phyloP scores from a whole-genome alignment of 1,140 invertebrate genomes.

The Phthorimaea operculella region DNA sequence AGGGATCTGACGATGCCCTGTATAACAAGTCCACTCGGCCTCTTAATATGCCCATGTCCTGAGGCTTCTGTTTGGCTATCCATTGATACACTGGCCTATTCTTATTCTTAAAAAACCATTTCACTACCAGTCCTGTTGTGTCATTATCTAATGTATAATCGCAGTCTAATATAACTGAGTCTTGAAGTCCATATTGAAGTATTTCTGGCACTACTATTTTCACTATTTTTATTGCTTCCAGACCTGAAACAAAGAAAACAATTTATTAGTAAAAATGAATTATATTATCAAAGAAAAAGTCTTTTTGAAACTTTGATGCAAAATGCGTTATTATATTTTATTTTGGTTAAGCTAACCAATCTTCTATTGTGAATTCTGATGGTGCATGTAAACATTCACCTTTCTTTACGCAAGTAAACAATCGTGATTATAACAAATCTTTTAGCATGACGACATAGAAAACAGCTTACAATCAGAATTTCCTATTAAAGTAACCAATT shows the following conservation, averaged over 20 bases:
- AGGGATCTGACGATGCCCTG: constrained; percentile 67
- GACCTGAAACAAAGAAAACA: constrained; percentile 55
- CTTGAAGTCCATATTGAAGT: constrained; percentile 74
- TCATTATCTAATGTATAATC: constrained; percentile 74
- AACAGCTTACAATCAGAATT: background rate
- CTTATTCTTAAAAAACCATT: constrained; percentile 81
- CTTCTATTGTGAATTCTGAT: too few relatives aligned
- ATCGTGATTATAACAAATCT: background rate
- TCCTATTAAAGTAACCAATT: constrained; percentile 23
- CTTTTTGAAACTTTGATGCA: too few relatives aligned
- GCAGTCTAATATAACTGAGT: constrained; percentile 79
- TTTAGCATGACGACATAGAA: too few relatives aligned
- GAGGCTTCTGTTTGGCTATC: constrained; percentile 74
- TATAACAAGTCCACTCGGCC: constrained; percentile 74
- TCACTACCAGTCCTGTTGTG: constrained; percentile 74
- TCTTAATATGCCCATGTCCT: constrained; percentile 72
- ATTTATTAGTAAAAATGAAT: background rate
- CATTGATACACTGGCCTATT: constrained; percentile 80
- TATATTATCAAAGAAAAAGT: too few relatives aligned
- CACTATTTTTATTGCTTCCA: constrained; percentile 71
- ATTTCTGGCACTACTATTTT: constrained; percentile 75
- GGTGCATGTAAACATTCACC: too few relatives aligned
- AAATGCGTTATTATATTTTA: too few relatives aligned
- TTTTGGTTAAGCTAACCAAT: too few relatives aligned
- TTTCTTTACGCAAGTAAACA: too few relatives aligned